Evolutionary conservation across 2,888 invertebrate species (phyloP).

Genomic region (Ctenicera cuprea): DNA sequence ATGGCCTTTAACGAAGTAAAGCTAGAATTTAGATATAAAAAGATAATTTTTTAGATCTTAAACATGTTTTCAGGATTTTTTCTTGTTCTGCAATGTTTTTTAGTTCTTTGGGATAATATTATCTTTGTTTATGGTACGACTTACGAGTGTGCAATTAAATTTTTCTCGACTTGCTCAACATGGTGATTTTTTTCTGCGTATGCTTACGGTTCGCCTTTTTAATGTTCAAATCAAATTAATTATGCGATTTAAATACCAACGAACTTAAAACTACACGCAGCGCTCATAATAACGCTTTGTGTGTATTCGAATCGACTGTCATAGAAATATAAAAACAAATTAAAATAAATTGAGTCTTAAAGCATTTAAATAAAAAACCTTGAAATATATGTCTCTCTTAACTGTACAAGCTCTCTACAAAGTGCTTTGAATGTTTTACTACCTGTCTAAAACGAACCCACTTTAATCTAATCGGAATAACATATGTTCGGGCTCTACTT

Average conservation of each 20-base stretch:
- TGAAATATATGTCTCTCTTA: constrained; percentile 5
- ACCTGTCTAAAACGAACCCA: background rate
- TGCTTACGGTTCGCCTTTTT: too few species aligned
- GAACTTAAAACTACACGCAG: background rate
- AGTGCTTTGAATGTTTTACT: background rate
- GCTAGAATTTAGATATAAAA: too few species aligned
- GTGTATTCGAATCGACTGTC: background rate
- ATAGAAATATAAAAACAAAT: background rate
- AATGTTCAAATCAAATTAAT: background rate
- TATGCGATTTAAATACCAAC: background rate
- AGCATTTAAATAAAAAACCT: background rate
- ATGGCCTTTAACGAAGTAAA: too few species aligned
- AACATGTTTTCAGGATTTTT: too few species aligned
- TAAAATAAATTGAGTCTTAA: background rate
- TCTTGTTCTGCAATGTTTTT: too few species aligned
- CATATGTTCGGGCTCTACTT: background rate
- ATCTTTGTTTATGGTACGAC: too few species aligned
- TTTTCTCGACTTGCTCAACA: too few species aligned
- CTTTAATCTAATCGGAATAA: constrained; percentile 11
- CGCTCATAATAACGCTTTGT: background rate
- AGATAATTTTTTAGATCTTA: too few species aligned
- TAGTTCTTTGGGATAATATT: too few species aligned
- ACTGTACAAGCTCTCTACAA: constrained; percentile 10
- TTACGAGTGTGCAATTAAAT: too few species aligned
- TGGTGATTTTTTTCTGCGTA: too few species aligned